These are phyloP conservation scores for Chamaea fasciata DNA, from an alignment of 2,113 vertebrate genomes.

Conservation along the genomic window DNA sequence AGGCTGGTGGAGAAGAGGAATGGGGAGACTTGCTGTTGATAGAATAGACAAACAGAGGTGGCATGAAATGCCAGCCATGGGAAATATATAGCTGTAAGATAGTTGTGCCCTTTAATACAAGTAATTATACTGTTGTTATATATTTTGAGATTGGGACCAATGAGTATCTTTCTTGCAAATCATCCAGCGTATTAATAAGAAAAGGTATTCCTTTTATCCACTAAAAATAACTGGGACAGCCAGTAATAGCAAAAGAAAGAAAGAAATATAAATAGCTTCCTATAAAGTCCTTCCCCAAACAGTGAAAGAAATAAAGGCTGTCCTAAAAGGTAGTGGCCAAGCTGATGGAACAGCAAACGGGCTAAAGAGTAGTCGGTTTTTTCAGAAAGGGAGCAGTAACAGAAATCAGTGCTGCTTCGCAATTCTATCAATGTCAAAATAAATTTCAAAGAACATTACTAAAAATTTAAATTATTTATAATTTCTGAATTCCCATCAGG, in stretches of 20 bases:
- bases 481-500: neutral
- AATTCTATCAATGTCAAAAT: neutral
- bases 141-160: neutral
- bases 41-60: neutral
- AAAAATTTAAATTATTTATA: neutral
- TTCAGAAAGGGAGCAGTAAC: neutral
- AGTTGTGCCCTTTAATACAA: neutral
- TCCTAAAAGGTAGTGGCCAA: neutral
- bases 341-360: neutral
- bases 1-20: neutral
- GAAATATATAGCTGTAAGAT: neutral
- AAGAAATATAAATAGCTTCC: neutral
- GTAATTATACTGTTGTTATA: neutral
- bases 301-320: neutral
- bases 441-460: neutral
- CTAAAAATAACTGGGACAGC: neutral
- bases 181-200: neutral
- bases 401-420: neutral
- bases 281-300: neutral
- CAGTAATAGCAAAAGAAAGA: neutral
- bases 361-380: neutral
- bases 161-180: neutral
- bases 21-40: neutral
- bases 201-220: neutral
- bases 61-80: neutral